These are phyloP conservation scores for Agrotis puta DNA, from an alignment of 2,888 invertebrate species.

Conservation along the genomic window DNA sequence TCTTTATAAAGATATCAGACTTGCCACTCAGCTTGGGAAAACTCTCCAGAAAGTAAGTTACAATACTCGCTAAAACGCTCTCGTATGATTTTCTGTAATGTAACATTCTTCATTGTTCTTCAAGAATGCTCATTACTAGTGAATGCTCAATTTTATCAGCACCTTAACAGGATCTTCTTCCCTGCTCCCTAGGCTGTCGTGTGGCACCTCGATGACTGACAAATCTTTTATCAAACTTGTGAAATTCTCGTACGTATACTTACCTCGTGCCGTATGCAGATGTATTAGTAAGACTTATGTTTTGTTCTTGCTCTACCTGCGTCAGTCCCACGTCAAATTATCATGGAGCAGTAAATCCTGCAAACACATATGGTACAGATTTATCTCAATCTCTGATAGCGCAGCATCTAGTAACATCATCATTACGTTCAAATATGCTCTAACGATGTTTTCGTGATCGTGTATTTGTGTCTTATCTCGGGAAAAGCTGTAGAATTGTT, in stretches of 20 bases:
- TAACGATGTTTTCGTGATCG: background rate
- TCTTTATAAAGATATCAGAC: too few relatives aligned
- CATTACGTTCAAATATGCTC: slow-evolving; percentile 11
- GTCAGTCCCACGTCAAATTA: slow-evolving; percentile 17
- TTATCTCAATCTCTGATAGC: slow-evolving; percentile 43
- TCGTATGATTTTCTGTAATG: too few relatives aligned
- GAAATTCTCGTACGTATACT: background rate
- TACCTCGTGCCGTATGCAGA: background rate
- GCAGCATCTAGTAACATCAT: slow-evolving; percentile 17
- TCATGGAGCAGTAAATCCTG: slow-evolving; percentile 4
- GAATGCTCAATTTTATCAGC: too few relatives aligned
- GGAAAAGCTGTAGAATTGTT: slow-evolving; percentile 6
- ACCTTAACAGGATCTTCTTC: too few relatives aligned
- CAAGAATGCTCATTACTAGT: too few relatives aligned
- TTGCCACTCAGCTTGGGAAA: too few relatives aligned
- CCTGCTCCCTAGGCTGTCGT: too few relatives aligned
- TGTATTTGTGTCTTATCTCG: slow-evolving; percentile 29
- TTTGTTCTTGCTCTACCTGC: background rate
- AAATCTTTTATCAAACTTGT: background rate
- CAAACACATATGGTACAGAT: slow-evolving; percentile 20
- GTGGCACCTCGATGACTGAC: background rate
- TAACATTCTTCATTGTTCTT: too few relatives aligned
- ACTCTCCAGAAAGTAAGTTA: too few relatives aligned
- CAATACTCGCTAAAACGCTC: too few relatives aligned
- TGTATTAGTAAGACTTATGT: background rate